Evolutionary conservation across 2,888 invertebrate genomes (phyloP), one percentile per base, ranked within the genome.

Genomic region (Meganola albula): DNA sequence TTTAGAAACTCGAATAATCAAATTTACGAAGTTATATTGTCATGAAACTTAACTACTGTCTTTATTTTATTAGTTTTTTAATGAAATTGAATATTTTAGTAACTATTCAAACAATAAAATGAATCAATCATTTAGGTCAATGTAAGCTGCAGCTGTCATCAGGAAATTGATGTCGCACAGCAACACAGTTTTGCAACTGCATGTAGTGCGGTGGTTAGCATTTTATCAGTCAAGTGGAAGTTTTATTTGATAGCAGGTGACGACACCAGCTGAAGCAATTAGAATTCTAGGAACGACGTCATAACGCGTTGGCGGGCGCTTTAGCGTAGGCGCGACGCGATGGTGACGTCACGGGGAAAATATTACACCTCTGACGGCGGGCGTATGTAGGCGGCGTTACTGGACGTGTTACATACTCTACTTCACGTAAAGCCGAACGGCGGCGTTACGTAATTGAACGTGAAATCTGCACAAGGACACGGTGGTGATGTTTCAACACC

Each of bases 381-480:
- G 42, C 8, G 20, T 7, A n/a, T 20, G 20, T 3, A 3, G 8
- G 20, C 8, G 20, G 34, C 20, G 40, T 24, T 27, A 46, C 48
- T 62, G 53, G 55, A 44, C 51, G 59, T 62, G 63, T 63, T 63
- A 59, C 55, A 54, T 52, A 59, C 44, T 38, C 54, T 46, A 56
- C 55, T 49, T 50, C 62, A 64, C 69, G 73, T 73, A 72, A 73
- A 73, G 73, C 71, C 67, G 71, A 68, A 64, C 53, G 48, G 59
- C 48, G 50, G 55, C 48, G 50, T 79, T 79, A 75, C 74, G 79
- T 72, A 77, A 82, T 69, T 70, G 69, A 70, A 79, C 75, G 74
- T 77, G 75, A 82, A 80, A 78, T 80, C 72, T 74, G 68, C 67
- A 60, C 82, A 80, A 82, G 78, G 83, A 77, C 80, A 60, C 63